Evolutionary conservation across 2,113 vertebrate species (phyloP), one percentile per base, ranked within the genome.

Genomic region (Gadus chalcogrammus): DNA sequence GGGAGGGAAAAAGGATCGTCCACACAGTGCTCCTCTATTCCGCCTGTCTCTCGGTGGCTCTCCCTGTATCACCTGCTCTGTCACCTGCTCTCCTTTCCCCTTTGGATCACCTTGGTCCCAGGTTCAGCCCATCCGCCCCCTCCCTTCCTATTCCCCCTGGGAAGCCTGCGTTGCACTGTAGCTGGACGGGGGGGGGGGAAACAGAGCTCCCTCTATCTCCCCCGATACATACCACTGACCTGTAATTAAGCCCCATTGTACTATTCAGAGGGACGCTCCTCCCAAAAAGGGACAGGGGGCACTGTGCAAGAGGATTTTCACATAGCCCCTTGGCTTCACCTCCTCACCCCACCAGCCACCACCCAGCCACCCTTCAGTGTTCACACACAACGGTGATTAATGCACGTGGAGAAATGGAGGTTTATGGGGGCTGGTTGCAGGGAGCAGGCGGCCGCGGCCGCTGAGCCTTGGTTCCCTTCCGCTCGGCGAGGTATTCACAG

Each of bases 101-200:
- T 24, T 18, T 79, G 69, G 78, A 85, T 85, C 83, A 84, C 83
- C 85, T 88, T 84, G 80, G 82, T 84, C 85, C 84, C 85, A 83
- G 79, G 86, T 88, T 88, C 78, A 66, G 81, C 73, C 83, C 85
- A 84, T 86, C 85, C 81, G 83, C 87, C 86, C 87, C 89, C 82
- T 66, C 84, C 83, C 87, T 88, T 88, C 87, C 83, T 83, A 80
- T 85, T 86, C 86, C 88, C 87, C 86, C 84, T 80, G 89, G 85
- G 84, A 90, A 87, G 87, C 89, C 88, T 84, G 84, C 84, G 84
- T 90, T 91, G 86, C 89, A 86, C 84, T 87, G 89, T 87, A 88
- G 89, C 85, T 87, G 87, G 87, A 89, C 2, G 24, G 24, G 24
- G 24, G 24, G 24, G 24, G 79, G 77, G 79, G 80, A 85, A 90